Percentiles rank a stretch among this genome's conserved stretches.
phyloP scores from a whole-genome alignment of 2,888 invertebrate species.

The Coleophora flavipennella region DNA sequence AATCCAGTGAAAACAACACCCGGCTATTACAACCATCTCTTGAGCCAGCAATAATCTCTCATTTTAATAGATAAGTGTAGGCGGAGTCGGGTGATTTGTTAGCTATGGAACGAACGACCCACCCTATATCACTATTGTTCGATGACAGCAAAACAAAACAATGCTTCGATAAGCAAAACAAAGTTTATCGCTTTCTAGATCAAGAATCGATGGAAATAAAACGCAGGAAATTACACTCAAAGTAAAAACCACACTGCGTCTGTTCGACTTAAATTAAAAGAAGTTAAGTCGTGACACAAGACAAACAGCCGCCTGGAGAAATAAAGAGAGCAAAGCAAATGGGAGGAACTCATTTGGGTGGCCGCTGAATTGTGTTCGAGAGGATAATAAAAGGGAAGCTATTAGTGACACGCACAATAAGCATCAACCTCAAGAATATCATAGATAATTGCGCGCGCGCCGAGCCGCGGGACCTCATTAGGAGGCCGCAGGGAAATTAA shows the following conservation, averaged over 20 bases:
- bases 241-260: constrained; percentile 34
- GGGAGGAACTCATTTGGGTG: constrained; percentile 68
- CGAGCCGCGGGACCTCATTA: constrained; percentile 68
- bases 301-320: constrained; percentile 69
- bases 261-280: constrained; percentile 58
- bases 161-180: background rate
- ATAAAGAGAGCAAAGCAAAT: constrained; percentile 70
- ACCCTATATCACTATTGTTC: constrained; percentile 1
- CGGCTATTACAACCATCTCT: constrained; percentile 41
- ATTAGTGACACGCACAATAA: constrained; percentile 74
- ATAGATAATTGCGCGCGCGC: constrained; percentile 65
- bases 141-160: background rate
- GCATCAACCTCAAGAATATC: constrained; percentile 74
- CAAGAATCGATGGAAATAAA: constrained; percentile 13
- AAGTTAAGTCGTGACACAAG: constrained; percentile 62
- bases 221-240: constrained; percentile 32
- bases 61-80: constrained; percentile 71
- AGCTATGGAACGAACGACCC: constrained; percentile 18
- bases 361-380: constrained; percentile 71
- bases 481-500: constrained; percentile 73
- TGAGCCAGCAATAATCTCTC: constrained; percentile 64
- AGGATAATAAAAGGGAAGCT: constrained; percentile 72
- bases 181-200: too few relatives aligned
- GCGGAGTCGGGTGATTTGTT: constrained; percentile 64
- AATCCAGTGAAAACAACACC: constrained; percentile 71